These are phyloP conservation scores for Cheilosia grossa DNA, from an alignment of 2,888 invertebrate species.

Conservation along the genomic window DNA sequence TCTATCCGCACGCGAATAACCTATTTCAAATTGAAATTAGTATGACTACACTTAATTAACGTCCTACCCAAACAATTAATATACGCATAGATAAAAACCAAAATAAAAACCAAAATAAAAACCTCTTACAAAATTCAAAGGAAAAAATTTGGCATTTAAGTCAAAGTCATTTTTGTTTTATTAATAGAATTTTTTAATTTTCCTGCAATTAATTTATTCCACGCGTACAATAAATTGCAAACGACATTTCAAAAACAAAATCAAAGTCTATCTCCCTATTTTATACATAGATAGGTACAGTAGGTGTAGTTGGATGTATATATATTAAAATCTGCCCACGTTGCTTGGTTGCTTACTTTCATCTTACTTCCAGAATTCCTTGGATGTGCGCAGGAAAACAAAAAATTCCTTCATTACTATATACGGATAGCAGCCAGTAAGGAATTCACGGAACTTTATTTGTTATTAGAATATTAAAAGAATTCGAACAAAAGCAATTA, in stretches of 20 bases:
- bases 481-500: conserved; percentile 67
- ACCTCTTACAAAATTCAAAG: not conserved
- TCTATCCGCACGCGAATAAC: too few relatives aligned
- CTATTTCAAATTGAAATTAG: too few relatives aligned
- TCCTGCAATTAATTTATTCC: conserved; percentile 52
- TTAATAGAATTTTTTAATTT: conserved; percentile 29
- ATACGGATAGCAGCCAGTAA: not conserved
- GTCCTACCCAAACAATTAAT: too few relatives aligned
- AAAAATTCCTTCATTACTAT: conserved; percentile 6
- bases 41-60: too few relatives aligned
- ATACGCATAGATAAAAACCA: not conserved
- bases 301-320: too few relatives aligned
- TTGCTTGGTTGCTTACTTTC: conserved; percentile 9
- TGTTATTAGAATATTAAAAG: conserved; percentile 47
- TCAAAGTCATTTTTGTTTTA: conserved; percentile 7
- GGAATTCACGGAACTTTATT: conserved; percentile 44
- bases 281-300: not conserved
- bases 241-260: not conserved
- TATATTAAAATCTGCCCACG: conserved; percentile 21
- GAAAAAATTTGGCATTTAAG: conserved; percentile 15
- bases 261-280: conserved; percentile 28
- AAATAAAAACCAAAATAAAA: conserved; percentile 5
- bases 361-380: conserved; percentile 37
- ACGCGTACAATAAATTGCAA: conserved; percentile 11
- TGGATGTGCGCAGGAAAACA: conserved; percentile 18